phyloP scores from a whole-genome alignment of 2,888 invertebrate genomes.

The Drosophila ustulata region DNA sequence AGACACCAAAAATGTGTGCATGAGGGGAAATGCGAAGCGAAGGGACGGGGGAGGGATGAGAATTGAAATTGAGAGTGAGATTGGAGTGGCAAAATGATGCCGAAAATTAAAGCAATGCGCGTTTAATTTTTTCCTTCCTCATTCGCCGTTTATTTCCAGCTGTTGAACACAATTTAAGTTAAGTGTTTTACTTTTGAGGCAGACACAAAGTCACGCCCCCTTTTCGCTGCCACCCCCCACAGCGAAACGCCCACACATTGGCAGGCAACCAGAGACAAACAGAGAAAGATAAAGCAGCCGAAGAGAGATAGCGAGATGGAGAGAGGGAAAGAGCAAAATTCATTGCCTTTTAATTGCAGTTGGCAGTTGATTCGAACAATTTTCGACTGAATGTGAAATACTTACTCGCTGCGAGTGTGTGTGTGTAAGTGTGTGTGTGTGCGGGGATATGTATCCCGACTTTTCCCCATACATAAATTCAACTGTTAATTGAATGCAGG shows the following conservation, averaged over 20 bases:
- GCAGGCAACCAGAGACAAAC: slow-evolving; percentile 33
- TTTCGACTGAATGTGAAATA: slow-evolving; percentile 47
- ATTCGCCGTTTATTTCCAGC: slow-evolving; percentile 67
- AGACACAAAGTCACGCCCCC: slow-evolving; percentile 49
- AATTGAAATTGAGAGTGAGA: not conserved
- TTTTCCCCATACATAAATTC: slow-evolving; percentile 66
- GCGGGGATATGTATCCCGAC: slow-evolving; percentile 18
- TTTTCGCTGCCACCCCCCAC: slow-evolving; percentile 6
- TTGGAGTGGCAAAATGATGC: slow-evolving; percentile 15
- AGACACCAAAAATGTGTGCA: slow-evolving; percentile 12
- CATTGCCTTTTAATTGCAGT: slow-evolving; percentile 81
- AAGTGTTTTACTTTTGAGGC: slow-evolving; percentile 69
- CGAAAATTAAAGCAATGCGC: slow-evolving; percentile 52
- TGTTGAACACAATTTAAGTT: slow-evolving; percentile 75
- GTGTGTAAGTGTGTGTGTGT: slow-evolving; percentile 10
- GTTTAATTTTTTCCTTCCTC: slow-evolving; percentile 10
- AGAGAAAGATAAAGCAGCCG: not conserved
- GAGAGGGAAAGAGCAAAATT: slow-evolving; percentile 57
- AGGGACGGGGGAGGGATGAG: not conserved
- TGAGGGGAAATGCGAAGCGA: not conserved
- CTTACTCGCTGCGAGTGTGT: slow-evolving; percentile 15
- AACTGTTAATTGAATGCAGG: slow-evolving; percentile 76
- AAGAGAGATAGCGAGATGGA: not conserved
- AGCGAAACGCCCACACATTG: slow-evolving; percentile 51
- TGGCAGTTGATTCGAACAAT: slow-evolving; percentile 73